Base-by-base conservation (phyloP, 2,113 vertebrate genomes). In the Solea senegalensis region DNA sequence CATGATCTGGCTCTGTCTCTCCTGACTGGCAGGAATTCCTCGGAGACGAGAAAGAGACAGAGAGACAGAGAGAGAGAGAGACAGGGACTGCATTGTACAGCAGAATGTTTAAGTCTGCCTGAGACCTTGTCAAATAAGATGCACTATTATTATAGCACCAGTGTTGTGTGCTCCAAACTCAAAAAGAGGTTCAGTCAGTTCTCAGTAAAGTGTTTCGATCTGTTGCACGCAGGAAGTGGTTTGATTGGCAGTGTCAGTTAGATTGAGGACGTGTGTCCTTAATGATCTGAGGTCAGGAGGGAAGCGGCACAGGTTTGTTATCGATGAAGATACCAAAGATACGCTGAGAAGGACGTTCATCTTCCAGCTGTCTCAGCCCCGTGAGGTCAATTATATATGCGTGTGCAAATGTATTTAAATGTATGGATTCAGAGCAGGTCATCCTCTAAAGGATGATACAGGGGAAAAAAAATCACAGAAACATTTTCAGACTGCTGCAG, bases 401-500 rank as follows among this genome's bases (percentile, higher is more conserved):
- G 34, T 56, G 74, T 53, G 83, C 56, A 74, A 83, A 76, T 74
- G 58, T 52, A 68, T 88, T 82, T 59, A 72, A 75, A 83, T 75
- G 58, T 39, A 61, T 83, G 80, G 85, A 85, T 83, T 76, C 71
- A 27, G 77, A 78, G 49, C 63, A 50, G 71, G 55, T 7, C 27
- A 6, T 50, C 45, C 49, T 69, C 55, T 56, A 60, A 41, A 80
- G 51, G 58, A 44, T 0, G 26, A 58, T n/a, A 26, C 43, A 48
- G 54, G 68, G 21, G 21, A 1, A 21, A 21, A 52, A 49, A 72
- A 82, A 80, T 74, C 58, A 70, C 55, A 71, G 5, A 34, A 34
- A 4, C 3, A 34, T 34, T 34, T 34, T 34, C 3, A 34, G 34
- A 6, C 34, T 34, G 59, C 48, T 41, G 53, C 55, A 54, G 34